Evolutionary conservation across 2,113 vertebrate species (phyloP).

Genomic region (Varanus salvator): DNA sequence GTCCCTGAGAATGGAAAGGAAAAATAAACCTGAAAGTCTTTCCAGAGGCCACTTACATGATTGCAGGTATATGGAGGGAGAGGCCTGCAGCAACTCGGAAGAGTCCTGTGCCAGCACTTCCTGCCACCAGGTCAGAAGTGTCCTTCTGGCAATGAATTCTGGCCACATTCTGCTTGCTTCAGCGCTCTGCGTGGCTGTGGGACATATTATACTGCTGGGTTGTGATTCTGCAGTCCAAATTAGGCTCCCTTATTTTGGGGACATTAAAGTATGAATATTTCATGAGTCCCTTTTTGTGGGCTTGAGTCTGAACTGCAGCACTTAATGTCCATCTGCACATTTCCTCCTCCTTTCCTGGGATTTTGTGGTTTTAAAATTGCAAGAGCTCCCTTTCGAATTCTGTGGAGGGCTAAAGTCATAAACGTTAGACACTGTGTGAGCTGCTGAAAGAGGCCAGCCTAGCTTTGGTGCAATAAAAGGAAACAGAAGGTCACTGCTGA

Average conservation of each 20-base stretch:
- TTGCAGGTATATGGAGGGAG: constrained; percentile 18
- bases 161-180: constrained; percentile 54
- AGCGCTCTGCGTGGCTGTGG: constrained; percentile 62
- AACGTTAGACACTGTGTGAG: constrained; percentile 22
- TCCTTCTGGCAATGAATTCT: constrained; percentile 55
- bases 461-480: constrained; percentile 28
- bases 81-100: constrained; percentile 18
- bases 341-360: constrained; percentile 48
- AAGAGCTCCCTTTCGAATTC: constrained; percentile 34
- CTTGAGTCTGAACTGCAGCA: constrained; percentile 70
- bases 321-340: constrained; percentile 54
- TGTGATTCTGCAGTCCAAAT: constrained; percentile 74
- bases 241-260: constrained; percentile 67
- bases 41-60: constrained; percentile 43
- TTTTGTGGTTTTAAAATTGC: constrained; percentile 56
- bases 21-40: constrained; percentile 41
- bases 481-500: constrained; percentile 32
- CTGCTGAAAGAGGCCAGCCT: constrained; percentile 34
- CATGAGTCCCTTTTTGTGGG: constrained; percentile 64
- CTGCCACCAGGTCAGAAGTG: constrained; percentile 35
- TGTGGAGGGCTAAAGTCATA: constrained; percentile 35
- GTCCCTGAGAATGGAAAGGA: constrained; percentile 43
- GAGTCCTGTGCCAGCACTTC: constrained; percentile 42
- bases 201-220: constrained; percentile 58
- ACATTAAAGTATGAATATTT: constrained; percentile 82